These are phyloP conservation scores for Clavelina lepadiformis DNA, from an alignment of 23 tunicate genomes.

Conservation along the genomic window DNA sequence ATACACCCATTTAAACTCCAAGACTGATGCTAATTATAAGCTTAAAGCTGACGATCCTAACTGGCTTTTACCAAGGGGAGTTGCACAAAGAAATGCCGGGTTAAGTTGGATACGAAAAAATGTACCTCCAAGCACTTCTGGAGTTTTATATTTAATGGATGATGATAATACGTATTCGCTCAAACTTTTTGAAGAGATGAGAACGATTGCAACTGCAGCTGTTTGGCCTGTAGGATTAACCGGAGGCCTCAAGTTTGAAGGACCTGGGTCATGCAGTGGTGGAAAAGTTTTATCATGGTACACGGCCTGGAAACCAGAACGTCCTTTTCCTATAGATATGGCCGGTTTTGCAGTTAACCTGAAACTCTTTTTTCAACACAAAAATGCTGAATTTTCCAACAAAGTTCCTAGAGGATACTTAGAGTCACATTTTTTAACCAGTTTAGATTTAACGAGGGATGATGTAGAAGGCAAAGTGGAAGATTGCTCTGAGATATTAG, in stretches of 20 bases:
- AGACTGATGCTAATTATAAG: slow-evolving; percentile 60
- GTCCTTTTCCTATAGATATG: slow-evolving; percentile 98
- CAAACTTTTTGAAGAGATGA: slow-evolving; percentile 75
- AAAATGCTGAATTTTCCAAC: slow-evolving; percentile 56
- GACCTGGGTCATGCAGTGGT: slow-evolving; percentile 61
- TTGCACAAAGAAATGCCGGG: slow-evolving; percentile 80
- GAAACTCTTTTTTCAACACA: slow-evolving; percentile 41
- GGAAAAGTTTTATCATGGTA: slow-evolving; percentile 74
- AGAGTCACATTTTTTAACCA: slow-evolving; percentile 83
- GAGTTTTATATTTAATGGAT: slow-evolving; percentile 81
- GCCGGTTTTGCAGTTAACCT: slow-evolving; percentile 92
- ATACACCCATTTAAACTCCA: slow-evolving; percentile 63
- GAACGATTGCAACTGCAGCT: slow-evolving; percentile 46
- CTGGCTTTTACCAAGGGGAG: slow-evolving; percentile 95
- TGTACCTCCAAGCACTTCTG: slow-evolving; percentile 24
- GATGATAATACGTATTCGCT: slow-evolving; percentile 94
- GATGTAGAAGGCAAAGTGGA: slow-evolving; percentile 75
- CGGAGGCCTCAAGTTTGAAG: slow-evolving; percentile 93
- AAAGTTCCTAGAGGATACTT: slow-evolving; percentile 70
- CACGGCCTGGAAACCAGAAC: slow-evolving; percentile 91
- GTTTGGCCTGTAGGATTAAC: slow-evolving; percentile 95
- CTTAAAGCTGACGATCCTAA: slow-evolving; percentile 75
- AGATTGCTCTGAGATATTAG: slow-evolving; percentile 71
- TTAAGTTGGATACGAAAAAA: slow-evolving; percentile 58
- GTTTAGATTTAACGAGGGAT: slow-evolving; percentile 23